Evolutionary conservation across 2,113 vertebrate genomes (phyloP).

Genomic region (Ancistrus triradiatus): DNA sequence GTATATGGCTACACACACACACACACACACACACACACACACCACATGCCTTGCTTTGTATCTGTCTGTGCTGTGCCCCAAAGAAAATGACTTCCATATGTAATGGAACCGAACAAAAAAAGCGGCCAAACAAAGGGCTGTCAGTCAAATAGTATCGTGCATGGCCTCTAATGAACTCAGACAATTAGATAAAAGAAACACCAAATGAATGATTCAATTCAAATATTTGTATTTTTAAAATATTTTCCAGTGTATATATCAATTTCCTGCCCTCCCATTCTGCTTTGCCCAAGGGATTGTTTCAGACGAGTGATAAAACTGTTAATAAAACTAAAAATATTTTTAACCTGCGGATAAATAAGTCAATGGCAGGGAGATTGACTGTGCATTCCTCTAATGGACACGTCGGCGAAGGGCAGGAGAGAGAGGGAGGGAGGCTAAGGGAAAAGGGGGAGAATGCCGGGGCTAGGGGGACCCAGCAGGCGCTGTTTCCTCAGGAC

Average conservation of each 20-base stretch:
- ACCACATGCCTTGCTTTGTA: slow-evolving; percentile 25
- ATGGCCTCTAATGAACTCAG: slow-evolving; percentile 24
- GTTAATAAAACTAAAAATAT: slow-evolving; percentile 2
- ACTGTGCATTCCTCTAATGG: slow-evolving; percentile 67
- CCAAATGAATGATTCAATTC: too few relatives aligned
- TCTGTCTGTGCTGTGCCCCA: slow-evolving; percentile 27
- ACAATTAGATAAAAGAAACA: slow-evolving; percentile 16
- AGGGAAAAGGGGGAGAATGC: slow-evolving; percentile 12
- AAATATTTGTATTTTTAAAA: background rate
- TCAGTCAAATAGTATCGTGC: slow-evolving; percentile 38
- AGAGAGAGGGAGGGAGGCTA: slow-evolving; percentile 22
- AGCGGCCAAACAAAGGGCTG: slow-evolving; percentile 41
- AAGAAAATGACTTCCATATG: slow-evolving; percentile 44
- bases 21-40: slow-evolving; percentile 23
- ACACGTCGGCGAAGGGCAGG: slow-evolving; percentile 41
- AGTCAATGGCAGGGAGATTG: slow-evolving; percentile 56
- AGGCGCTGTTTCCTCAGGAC: slow-evolving; percentile 77
- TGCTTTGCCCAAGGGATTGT: too few relatives aligned
- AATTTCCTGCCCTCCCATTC: too few relatives aligned
- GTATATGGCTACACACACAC: slow-evolving; percentile 9
- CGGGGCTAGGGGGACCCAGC: slow-evolving; percentile 71
- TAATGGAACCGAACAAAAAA: slow-evolving; percentile 38
- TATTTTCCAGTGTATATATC: background rate
- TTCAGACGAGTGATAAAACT: too few relatives aligned
- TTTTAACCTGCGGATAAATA: slow-evolving; percentile 76